phyloP scores from a whole-genome alignment of 2,797 vertebrate genomes.

The Phrynocephalus vlangalii region DNA sequence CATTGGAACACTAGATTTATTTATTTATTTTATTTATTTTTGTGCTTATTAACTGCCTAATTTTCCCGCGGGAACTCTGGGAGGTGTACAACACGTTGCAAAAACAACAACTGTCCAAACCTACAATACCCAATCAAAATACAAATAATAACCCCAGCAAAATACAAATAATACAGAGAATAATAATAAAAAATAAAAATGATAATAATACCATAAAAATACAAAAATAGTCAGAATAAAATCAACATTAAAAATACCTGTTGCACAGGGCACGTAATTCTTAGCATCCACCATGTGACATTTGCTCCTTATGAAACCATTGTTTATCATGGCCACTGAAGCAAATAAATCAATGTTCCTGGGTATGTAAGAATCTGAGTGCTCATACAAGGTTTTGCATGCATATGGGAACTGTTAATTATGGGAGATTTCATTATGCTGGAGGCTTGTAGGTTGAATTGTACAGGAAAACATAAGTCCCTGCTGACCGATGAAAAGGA shows the following conservation, averaged over 20 bases:
- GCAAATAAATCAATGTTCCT: not conserved
- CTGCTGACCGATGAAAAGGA: not conserved
- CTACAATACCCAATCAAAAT: too few relatives aligned
- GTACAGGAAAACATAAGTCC: not conserved
- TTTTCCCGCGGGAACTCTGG: too few relatives aligned
- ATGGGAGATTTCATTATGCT: slow-evolving; percentile 2
- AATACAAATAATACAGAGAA: too few relatives aligned
- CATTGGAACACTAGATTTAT: not conserved
- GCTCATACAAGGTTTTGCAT: not conserved
- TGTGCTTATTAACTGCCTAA: too few relatives aligned
- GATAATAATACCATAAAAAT: too few relatives aligned
- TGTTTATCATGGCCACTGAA: not conserved
- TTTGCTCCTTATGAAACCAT: not conserved
- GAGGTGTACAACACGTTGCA: too few relatives aligned
- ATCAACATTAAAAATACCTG: not conserved
- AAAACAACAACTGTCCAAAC: too few relatives aligned
- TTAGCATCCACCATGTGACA: not conserved
- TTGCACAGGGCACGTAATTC: not conserved
- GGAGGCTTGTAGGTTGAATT: not conserved
- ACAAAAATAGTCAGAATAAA: too few relatives aligned
- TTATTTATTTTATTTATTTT: too few relatives aligned
- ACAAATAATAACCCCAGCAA: too few relatives aligned
- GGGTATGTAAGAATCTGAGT: not conserved
- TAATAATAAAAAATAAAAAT: too few relatives aligned
- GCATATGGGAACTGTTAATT: not conserved